A percentile compares a stretch with the other conserved stretches of the same genome.
phyloP scores from a whole-genome alignment of 1,140 invertebrate genomes.

The Zaprionus capensis region DNA sequence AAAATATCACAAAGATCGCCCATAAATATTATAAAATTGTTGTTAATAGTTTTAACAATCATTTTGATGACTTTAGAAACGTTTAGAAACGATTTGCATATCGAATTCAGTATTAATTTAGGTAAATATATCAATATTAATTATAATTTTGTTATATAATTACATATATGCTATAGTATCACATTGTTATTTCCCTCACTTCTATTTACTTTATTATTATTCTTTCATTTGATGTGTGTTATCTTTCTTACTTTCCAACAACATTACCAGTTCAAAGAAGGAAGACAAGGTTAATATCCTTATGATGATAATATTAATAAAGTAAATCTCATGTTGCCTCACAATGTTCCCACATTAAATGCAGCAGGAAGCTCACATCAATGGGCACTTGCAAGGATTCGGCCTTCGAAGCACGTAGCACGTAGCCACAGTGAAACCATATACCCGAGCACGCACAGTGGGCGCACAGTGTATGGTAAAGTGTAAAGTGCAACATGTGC shows the following conservation, averaged over 20 bases:
- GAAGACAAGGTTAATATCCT: background rate
- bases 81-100: too few relatives aligned
- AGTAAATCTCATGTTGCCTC: slow-evolving; percentile 25
- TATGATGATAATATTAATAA: slow-evolving; percentile 26
- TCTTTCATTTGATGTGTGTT: background rate
- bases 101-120: too few relatives aligned
- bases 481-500: slow-evolving; percentile 55
- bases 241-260: background rate
- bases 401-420: slow-evolving; percentile 67
- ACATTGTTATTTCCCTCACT: background rate
- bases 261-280: background rate
- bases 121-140: too few relatives aligned
- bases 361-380: slow-evolving; percentile 77
- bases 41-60: too few relatives aligned
- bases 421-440: slow-evolving; percentile 40
- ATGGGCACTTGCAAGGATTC: slow-evolving; percentile 74
- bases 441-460: slow-evolving; percentile 3
- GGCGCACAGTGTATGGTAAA: background rate
- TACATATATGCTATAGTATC: background rate
- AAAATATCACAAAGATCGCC: too few relatives aligned
- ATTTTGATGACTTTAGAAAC: too few relatives aligned
- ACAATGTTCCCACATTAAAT: slow-evolving; percentile 79
- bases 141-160: too few relatives aligned
- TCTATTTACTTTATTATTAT: background rate
- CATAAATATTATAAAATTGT: too few relatives aligned